A percentile compares a stretch with the other conserved stretches of the same genome.
Conservation (phyloP, 2,888 invertebrate genomes). For the Oligia latruncula region DNA sequence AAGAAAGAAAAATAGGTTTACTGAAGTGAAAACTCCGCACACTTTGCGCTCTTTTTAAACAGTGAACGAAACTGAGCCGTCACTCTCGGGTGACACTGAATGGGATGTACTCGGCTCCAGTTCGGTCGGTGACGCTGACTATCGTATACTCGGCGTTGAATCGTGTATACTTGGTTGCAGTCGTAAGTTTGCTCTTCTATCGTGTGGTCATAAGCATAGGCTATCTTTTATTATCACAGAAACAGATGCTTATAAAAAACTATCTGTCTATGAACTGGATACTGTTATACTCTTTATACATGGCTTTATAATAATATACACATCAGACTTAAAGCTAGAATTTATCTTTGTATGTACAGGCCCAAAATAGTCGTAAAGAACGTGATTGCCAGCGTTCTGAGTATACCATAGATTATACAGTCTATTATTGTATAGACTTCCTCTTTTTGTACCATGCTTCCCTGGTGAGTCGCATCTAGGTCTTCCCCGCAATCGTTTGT, state of each 20-base stretch:
- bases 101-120: background rate
- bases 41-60: background rate
- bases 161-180: background rate
- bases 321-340: background rate
- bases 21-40: background rate
- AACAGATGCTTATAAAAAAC: background rate
- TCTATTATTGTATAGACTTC: background rate
- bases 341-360: background rate
- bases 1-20: background rate
- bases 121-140: too few species aligned
- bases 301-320: too few species aligned
- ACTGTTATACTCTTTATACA: too few species aligned
- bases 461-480: background rate
- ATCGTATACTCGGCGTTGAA: background rate
- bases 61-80: background rate
- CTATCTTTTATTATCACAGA: too few species aligned
- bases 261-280: background rate
- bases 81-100: background rate
- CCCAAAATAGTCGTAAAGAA: background rate
- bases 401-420: background rate
- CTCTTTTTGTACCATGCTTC: background rate
- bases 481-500: background rate
- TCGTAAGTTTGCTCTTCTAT: background rate
- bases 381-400: background rate
- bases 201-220: background rate